Base-by-base conservation (phyloP, 2,113 vertebrate species). In the Neolamprologus hecqui region DNA sequence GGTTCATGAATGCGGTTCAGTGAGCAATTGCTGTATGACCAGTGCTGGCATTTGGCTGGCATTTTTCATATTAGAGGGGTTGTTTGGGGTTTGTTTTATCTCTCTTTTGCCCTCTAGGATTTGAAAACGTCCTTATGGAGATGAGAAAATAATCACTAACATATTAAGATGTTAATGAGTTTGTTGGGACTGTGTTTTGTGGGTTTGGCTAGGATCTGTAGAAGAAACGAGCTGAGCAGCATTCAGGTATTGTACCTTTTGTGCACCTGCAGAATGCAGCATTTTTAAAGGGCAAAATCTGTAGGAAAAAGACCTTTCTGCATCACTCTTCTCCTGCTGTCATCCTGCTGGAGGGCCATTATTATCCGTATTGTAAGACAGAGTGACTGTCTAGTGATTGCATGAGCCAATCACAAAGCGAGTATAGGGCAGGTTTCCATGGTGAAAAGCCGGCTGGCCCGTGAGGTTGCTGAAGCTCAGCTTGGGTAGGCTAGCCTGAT, bases 381-480 rank as follows among this genome's bases (percentile, higher is more conserved):
- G 90, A 92, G 92, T 94, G 84, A 89, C 94, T 90, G 92, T 94
- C 92, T 92, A 85, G 86, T 90, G 91, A 94, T 90, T 80, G 82
- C 86, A 60, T 8, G 81, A 92, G 86, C 94, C 95, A 96, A 94
- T 95, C 93, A 89, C 80, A 83, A 83, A 77, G 84, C 31, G 75
- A 80, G 79, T 89, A 85, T 83, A 84, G 84, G 88, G 86, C 89
- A 90, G 92, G 94, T 95, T 95, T 95, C 95, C 95, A 95, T 94
- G 95, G 94, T 92, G 93, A 94, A 90, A 84, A 85, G 83, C 68
- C 19, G 83, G 75, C 84, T 6, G 45, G 86, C 83, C 88, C 9
- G 14, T 40, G 80, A 93, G 89, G 82, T 84, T 82, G 79, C 84
- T 60, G 91, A 70, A 86, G 91, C 88, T 93, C 82, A 81, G 86